Percentiles rank a stretch among this genome's conserved stretches.
These are phyloP conservation scores for Cheilosia urbana DNA, from an alignment of 2,888 invertebrate genomes.

Conservation along the genomic window DNA sequence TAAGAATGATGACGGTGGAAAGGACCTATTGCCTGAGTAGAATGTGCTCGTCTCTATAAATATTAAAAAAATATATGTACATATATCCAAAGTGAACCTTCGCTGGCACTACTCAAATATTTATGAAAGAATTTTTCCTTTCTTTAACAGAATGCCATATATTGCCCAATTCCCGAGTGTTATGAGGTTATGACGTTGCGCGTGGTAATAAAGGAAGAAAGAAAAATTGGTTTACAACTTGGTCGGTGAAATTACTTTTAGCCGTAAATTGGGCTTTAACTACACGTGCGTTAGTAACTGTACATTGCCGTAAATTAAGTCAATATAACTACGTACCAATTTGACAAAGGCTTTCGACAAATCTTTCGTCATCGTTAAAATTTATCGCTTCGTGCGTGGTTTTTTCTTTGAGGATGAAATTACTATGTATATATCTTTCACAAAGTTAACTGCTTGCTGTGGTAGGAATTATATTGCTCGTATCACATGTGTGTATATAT, in stretches of 20 bases:
- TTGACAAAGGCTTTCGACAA: conserved; percentile 1
- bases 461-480: not conserved
- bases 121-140: not conserved
- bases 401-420: conserved; percentile 17
- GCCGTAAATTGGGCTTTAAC: conserved; percentile 22
- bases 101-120: not conserved
- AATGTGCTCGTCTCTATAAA: not conserved
- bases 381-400: conserved; percentile 51
- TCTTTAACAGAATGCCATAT: not conserved
- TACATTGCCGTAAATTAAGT: conserved; percentile 52
- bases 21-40: not conserved
- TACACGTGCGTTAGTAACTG: conserved; percentile 42
- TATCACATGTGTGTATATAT: conserved; percentile 11
- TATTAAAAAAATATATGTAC: not conserved
- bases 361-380: conserved; percentile 59
- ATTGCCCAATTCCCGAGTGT: not conserved
- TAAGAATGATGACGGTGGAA: conserved; percentile 49
- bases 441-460: conserved; percentile 6
- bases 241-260: conserved; percentile 33
- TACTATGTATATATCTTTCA: not conserved
- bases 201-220: conserved; percentile 12
- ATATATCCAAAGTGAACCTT: conserved; percentile 3
- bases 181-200: conserved; percentile 1
- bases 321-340: conserved; percentile 5
- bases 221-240: conserved; percentile 12